phyloP scores from a whole-genome alignment of 37 sponge, comb jelly and placozoan species.

The Crambe crambe region DNA sequence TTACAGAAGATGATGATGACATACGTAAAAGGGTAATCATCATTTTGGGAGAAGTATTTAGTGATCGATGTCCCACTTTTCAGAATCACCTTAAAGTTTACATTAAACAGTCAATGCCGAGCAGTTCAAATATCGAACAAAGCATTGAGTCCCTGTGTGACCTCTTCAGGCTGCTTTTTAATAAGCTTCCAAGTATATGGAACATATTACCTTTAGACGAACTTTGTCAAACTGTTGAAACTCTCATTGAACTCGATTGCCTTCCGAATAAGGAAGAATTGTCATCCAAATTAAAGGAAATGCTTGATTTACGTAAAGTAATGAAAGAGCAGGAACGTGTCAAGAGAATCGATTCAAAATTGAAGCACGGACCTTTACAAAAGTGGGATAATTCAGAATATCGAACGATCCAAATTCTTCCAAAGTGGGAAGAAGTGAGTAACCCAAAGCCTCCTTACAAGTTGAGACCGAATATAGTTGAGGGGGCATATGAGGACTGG shows the following conservation, averaged over 20 bases:
- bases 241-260: neutral
- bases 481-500: constrained; percentile 63
- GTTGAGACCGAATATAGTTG: constrained; percentile 57
- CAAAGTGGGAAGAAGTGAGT: constrained; percentile 52
- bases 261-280: neutral
- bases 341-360: neutral
- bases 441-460: constrained; percentile 9
- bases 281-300: neutral
- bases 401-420: constrained; percentile 42
- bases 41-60: constrained; percentile 58
- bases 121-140: neutral
- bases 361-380: neutral
- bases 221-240: neutral
- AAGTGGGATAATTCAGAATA: constrained; percentile 58
- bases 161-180: constrained; percentile 16
- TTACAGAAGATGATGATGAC: neutral
- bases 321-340: neutral
- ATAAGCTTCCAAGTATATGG: constrained; percentile 29
- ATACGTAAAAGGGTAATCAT: neutral
- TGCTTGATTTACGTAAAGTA: neutral
- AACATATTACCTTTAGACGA: constrained; percentile 40
- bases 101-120: neutral
- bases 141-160: neutral
- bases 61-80: constrained; percentile 46
- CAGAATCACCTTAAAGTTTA: constrained; percentile 27